Evolutionary conservation across 2,113 vertebrate genomes (phyloP).

Genomic region (rat (Rattus norvegicus)): DNA sequence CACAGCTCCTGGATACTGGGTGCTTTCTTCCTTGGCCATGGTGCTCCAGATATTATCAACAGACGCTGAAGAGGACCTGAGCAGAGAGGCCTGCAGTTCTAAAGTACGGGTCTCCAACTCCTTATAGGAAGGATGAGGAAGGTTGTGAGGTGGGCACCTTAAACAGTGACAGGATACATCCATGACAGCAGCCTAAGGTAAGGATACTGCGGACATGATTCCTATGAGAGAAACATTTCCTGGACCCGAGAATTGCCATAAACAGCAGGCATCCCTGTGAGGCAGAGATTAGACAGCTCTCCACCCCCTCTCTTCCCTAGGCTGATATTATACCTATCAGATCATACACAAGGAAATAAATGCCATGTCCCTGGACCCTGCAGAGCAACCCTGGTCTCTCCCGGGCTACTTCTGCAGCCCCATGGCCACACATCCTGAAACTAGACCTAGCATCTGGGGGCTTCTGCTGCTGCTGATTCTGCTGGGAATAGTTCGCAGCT

Average conservation of each 20-base stretch:
- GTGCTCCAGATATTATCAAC: accelerated
- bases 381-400: background rate
- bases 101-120: background rate
- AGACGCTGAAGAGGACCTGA: background rate
- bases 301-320: background rate
- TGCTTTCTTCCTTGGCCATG: accelerated
- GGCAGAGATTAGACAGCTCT: background rate
- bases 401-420: background rate
- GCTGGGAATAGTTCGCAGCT: background rate
- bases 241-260: background rate
- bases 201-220: no score
- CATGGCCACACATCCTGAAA: background rate
- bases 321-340: accelerated
- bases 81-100: background rate
- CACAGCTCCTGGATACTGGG: background rate
- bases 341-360: background rate
- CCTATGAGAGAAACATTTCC: accelerated
- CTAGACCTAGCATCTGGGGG: accelerated
- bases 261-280: accelerated
- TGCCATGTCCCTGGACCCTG: background rate
- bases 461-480: background rate
- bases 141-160: accelerated
- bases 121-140: accelerated
- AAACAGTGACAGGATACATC: accelerated
- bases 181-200: background rate